Base-by-base conservation (phyloP, 2,888 invertebrate species). In the Melanostoma mellinum region DNA sequence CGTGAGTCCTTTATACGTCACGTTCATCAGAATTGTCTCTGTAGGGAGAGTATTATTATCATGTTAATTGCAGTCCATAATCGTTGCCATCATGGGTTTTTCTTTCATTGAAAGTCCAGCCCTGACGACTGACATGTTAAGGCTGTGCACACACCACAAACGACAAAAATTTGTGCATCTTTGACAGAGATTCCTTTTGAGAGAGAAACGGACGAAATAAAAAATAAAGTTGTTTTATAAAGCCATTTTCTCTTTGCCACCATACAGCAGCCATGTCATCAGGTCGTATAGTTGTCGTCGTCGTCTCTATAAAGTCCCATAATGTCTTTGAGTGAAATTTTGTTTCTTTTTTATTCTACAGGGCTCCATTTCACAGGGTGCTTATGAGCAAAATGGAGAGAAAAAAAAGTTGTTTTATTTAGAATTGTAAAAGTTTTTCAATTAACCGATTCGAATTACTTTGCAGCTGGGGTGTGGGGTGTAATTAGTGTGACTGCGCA, bases 401-500 rank as follows among this genome's bases (percentile, higher is more conserved):
- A 42, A 58, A 65, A 65, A 63, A 74, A 77, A 77, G 40, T 69
- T 69, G 48, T 50, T 56, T 63, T 77, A 69, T 65, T 77, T 63
- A 48, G 56, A 77, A 77, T 77, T 77, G 65, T 77, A 77, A 77
- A 77, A 77, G 63, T 77, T 77, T 77, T 77, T 77, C 76, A 77
- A 77, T 77, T 77, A 77, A 71, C 76, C 63, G 61, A 71, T 63
- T 48, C 56, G 76, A 69, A 77, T 77, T 77, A 77, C 76, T 77
- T 71, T 71, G 75, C 60, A 60, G 75, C 42, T 52, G 10, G 60
- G 53, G 61, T 68, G 75, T 58, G 68, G 75, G 68, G 68, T 61
- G 61, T 76, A 76, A 76, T 76, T 76, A 76, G 76, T 76, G 48
- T 76, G 60, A 68, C 76, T 68, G 40, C 20, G 76, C 76, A 69